Evolutionary conservation across 2,888 invertebrate genomes (phyloP).

Genomic region (Trichopria drosophilae): DNA sequence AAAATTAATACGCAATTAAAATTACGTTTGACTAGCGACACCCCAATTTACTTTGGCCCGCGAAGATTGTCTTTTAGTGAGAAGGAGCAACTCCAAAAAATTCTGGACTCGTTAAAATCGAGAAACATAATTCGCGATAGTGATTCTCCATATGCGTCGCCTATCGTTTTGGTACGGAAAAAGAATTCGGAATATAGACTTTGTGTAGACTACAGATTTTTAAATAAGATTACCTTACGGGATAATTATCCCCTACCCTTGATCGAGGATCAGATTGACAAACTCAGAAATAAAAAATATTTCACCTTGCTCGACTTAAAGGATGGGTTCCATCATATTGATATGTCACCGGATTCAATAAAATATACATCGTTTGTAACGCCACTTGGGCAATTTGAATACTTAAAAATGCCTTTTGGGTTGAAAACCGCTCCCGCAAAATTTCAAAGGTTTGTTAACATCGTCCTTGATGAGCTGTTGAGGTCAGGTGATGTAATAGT

Average conservation of each 20-base stretch:
- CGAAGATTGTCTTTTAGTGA: constrained; percentile 24
- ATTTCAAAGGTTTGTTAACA: constrained; percentile 19
- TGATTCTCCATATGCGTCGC: constrained; percentile 26
- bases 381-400: too few species aligned
- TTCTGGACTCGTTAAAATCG: constrained; percentile 17
- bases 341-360: too few species aligned
- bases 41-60: constrained; percentile 23
- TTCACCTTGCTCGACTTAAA: too few species aligned
- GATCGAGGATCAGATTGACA: too few species aligned
- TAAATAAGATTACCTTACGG: constrained; percentile 15
- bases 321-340: too few species aligned
- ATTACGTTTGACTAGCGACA: constrained; percentile 10
- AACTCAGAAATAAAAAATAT: too few species aligned
- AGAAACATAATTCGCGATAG: constrained; percentile 27
- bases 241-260: too few species aligned
- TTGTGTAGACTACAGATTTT: constrained; percentile 20
- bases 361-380: too few species aligned
- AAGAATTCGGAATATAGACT: constrained; percentile 25
- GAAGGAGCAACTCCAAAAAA: constrained; percentile 21
- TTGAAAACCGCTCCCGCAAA: too few species aligned
- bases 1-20: constrained; percentile 24
- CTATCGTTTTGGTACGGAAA: constrained; percentile 22
- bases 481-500: background rate
- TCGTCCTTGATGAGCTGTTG: constrained; percentile 15
- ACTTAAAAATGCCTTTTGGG: constrained; percentile 22